Percentiles rank a stretch among this genome's conserved stretches.
Evolutionary conservation across 2,888 invertebrate species (phyloP).

Genomic region (Ligdia adustata): DNA sequence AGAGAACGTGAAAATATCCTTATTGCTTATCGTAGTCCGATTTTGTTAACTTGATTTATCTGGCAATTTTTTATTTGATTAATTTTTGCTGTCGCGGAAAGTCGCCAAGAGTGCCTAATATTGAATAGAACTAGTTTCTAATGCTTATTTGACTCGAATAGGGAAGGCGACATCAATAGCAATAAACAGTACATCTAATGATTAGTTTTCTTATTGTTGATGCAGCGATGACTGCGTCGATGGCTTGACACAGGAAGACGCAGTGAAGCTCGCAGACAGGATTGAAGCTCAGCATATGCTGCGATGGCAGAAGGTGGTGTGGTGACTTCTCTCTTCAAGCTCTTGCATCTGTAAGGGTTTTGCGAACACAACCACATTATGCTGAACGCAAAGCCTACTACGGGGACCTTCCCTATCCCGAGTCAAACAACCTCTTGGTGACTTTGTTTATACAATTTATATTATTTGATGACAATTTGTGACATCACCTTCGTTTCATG

Average conservation of each 20-base stretch:
- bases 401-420: conserved; percentile 72
- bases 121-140: conserved; percentile 13
- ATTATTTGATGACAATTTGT: conserved; percentile 33
- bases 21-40: conserved; percentile 47
- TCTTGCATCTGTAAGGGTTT: conserved; percentile 81
- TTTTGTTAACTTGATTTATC: neutral
- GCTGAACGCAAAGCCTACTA: conserved; percentile 77
- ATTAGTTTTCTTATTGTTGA: conserved; percentile 52
- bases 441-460: conserved; percentile 46
- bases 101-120: conserved; percentile 63
- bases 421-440: conserved; percentile 74
- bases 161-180: conserved; percentile 58
- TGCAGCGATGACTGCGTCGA: conserved; percentile 34
- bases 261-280: conserved; percentile 40
- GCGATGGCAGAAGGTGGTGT: conserved; percentile 39
- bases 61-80: conserved; percentile 18
- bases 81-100: conserved; percentile 44
- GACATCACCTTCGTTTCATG: conserved; percentile 40
- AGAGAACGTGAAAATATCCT: conserved; percentile 31
- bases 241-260: conserved; percentile 34
- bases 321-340: conserved; percentile 52
- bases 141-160: conserved; percentile 72
- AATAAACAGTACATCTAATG: conserved; percentile 53
- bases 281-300: conserved; percentile 44
- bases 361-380: conserved; percentile 84